These are phyloP conservation scores for Lymantria dispar DNA, from an alignment of 2,888 invertebrate species.

Conservation along the genomic window DNA sequence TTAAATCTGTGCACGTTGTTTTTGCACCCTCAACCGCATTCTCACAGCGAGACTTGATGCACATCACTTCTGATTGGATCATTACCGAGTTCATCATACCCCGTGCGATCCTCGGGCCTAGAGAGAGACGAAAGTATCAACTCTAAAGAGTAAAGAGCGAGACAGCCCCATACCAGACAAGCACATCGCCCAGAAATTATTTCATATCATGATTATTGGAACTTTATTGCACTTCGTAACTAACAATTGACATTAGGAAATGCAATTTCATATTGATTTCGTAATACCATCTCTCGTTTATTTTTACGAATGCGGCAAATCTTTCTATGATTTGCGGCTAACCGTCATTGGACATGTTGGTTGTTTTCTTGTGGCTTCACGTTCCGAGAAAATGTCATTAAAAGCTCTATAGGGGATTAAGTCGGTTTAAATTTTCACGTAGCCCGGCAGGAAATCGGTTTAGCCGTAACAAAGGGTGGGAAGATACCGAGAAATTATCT, in stretches of 20 bases:
- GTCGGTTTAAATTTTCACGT: constrained; percentile 77
- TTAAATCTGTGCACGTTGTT: constrained; percentile 77
- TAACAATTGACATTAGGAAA: constrained; percentile 83
- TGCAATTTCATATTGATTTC: constrained; percentile 82
- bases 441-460: constrained; percentile 77
- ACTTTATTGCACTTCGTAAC: constrained; percentile 83
- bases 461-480: constrained; percentile 76
- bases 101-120: constrained; percentile 73
- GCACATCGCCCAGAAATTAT: constrained; percentile 78
- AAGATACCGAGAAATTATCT: constrained; percentile 79
- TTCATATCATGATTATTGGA: constrained; percentile 82
- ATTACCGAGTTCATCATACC: constrained; percentile 83
- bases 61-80: constrained; percentile 83
- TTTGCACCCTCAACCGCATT: constrained; percentile 82
- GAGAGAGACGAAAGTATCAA: constrained; percentile 55
- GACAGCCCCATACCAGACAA: constrained; percentile 49
- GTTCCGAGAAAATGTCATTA: constrained; percentile 77
- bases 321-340: constrained; percentile 81
- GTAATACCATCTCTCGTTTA: constrained; percentile 75
- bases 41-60: constrained; percentile 80
- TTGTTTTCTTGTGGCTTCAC: constrained; percentile 73
- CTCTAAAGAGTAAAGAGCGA: constrained; percentile 27
- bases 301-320: constrained; percentile 80
- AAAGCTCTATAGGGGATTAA: constrained; percentile 78
- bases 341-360: constrained; percentile 63